These are phyloP conservation scores for Drosophila asahinai DNA, from an alignment of 1,140 invertebrate genomes.

Conservation along the genomic window DNA sequence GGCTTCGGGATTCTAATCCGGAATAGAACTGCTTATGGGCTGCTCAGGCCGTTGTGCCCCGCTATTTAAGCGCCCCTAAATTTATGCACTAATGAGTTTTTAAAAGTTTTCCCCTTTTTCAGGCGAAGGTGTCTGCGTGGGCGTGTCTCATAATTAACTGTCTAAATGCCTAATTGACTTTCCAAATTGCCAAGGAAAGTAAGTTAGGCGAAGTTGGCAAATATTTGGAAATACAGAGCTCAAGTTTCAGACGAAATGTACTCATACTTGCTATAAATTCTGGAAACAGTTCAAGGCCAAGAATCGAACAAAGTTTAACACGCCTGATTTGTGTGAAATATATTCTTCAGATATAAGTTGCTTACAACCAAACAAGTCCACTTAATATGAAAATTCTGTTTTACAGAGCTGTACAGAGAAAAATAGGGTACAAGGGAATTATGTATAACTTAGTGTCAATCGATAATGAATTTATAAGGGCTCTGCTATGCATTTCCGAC, in stretches of 20 bases:
- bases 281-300: slow-evolving; percentile 14
- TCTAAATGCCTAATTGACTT: slow-evolving; percentile 62
- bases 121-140: slow-evolving; percentile 24
- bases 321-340: not conserved
- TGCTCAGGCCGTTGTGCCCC: not conserved
- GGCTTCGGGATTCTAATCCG: not conserved
- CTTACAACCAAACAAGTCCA: not conserved
- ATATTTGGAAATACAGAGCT: slow-evolving; percentile 22
- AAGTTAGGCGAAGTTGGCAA: slow-evolving; percentile 19
- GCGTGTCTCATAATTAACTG: slow-evolving; percentile 47
- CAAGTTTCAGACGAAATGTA: slow-evolving; percentile 10
- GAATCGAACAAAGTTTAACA: no score
- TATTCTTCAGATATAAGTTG: not conserved
- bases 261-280: not conserved
- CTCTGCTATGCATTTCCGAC: no score
- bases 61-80: slow-evolving; percentile 63
- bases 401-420: not conserved
- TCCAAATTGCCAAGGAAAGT: slow-evolving; percentile 15
- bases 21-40: slow-evolving; percentile 40
- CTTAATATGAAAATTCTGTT: not conserved
- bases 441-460: no score
- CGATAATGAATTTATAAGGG: no score
- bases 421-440: no score
- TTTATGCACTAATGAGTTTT: slow-evolving; percentile 82
- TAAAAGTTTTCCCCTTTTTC: slow-evolving; percentile 64